Base-by-base conservation (phyloP, 2,113 vertebrate species). In the Macquaria australasica region DNA sequence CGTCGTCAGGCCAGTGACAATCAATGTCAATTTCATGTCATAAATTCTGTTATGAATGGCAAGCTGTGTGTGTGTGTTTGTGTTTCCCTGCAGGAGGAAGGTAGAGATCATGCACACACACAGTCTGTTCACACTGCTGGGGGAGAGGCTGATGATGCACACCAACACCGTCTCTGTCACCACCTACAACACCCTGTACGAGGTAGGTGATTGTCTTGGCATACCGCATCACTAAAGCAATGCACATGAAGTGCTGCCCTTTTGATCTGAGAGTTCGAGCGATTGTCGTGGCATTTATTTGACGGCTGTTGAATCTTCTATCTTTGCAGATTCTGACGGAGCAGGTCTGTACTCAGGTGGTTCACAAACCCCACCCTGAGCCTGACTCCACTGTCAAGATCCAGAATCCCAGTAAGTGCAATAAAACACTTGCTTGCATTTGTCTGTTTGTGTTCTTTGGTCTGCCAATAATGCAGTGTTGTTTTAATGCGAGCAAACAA, bases 71-170 rank as follows among this genome's bases (percentile, higher is more conserved):
- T 85, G 53, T 28, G 28, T 80, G 56, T 85, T 79, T 84, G 66
- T 93, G 53, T 77, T 63, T 53, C 41, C 79, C 83, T 76, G 8
- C 89, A 99, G 98, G 92, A 95, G 98, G 89, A 99, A 99, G 94
- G 98, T 99, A 86, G 98, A 99, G 95, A 99, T 99, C 91, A 99
- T 99, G 98, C 98, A 99, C 87, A 99, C 98, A 53, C 98, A 99
- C 93, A 99, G 98, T 87, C 97, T 99, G 75, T 99, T 99, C 95
- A 99, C 98, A 2, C 96, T 99, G 76, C 97, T 99, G 73, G 98
- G 98, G 77, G 98, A 99, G 90, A 95, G 98, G 67, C 94, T 99
- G 93, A 99, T 99, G 98, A 96, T 99, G 91, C 98, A 99, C 93
- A 99, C 98, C 86, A 99, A 97, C 93, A 99, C 98, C 0, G 97